phyloP scores from a whole-genome alignment of 1,140 invertebrate species.

The Ruditapes philippinarum region DNA sequence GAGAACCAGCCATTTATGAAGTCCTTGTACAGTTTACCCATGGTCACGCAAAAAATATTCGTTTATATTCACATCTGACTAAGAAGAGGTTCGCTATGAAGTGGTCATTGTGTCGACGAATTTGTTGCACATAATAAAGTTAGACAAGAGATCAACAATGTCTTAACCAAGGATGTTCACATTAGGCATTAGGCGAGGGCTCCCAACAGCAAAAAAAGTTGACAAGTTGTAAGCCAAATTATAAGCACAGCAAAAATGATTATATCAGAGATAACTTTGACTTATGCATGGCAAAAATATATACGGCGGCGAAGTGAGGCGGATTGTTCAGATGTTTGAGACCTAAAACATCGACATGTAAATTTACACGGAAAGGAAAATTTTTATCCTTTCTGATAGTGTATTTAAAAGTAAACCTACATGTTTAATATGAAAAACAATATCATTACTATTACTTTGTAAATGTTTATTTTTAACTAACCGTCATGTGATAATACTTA shows the following conservation, averaged over 20 bases:
- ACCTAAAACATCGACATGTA: background rate
- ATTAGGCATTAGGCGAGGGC: slow-evolving; percentile 53
- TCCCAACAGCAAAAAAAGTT: background rate
- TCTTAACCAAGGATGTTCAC: background rate
- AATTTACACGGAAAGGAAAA: slow-evolving; percentile 13
- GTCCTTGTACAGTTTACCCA: slow-evolving; percentile 53
- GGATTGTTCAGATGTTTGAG: background rate
- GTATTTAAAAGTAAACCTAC: too few relatives aligned
- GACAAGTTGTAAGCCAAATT: background rate
- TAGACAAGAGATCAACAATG: slow-evolving; percentile 8
- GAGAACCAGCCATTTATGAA: slow-evolving; percentile 65
- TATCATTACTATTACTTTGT: too few relatives aligned
- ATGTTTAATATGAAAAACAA: too few relatives aligned
- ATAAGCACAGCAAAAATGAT: background rate
- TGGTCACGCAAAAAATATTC: slow-evolving; percentile 40
- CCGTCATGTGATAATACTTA: too few relatives aligned
- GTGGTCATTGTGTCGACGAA: slow-evolving; percentile 5
- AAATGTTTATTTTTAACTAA: too few relatives aligned
- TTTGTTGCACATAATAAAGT: slow-evolving; percentile 33
- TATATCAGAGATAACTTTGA: slow-evolving; percentile 30
- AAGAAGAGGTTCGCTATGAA: background rate
- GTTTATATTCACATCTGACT: slow-evolving; percentile 18
- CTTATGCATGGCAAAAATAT: slow-evolving; percentile 65
- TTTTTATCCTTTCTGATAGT: background rate
- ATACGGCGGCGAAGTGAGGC: slow-evolving; percentile 22